Conservation (phyloP, 2,888 invertebrate genomes). For the Tuberolachnus salignus region DNA sequence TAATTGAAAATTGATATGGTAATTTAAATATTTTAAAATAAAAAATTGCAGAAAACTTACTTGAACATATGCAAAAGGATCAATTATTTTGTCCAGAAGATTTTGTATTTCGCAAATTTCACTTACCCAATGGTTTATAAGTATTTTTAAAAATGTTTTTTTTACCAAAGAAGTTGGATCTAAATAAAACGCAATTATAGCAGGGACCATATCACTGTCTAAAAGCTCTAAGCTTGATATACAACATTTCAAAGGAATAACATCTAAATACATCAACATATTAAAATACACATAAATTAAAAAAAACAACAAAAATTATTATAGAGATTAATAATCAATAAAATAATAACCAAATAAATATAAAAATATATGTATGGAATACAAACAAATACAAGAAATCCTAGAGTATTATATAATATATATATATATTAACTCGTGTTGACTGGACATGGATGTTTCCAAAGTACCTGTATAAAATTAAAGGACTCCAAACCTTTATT, state of each 20-base stretch:
- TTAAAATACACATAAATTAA: background rate
- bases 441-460: too few species aligned
- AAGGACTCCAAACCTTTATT: too few species aligned
- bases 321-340: too few species aligned
- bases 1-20: slow-evolving; percentile 14
- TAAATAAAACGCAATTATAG: slow-evolving; percentile 49
- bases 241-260: slow-evolving; percentile 47
- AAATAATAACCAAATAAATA: too few species aligned
- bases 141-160: slow-evolving; percentile 38
- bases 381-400: too few species aligned
- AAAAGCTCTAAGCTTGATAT: slow-evolving; percentile 46
- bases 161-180: slow-evolving; percentile 39
- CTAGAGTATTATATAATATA: too few species aligned
- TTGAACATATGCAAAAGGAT: slow-evolving; percentile 34
- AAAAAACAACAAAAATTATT: too few species aligned
- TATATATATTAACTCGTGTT: too few species aligned
- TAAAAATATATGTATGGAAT: too few species aligned
- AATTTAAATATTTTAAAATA: slow-evolving; percentile 10
- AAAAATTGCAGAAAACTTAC: slow-evolving; percentile 16
- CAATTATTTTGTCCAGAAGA: slow-evolving; percentile 40
- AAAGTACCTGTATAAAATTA: too few species aligned
- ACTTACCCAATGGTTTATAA: slow-evolving; percentile 43
- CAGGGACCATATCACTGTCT: slow-evolving; percentile 49
- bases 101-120: slow-evolving; percentile 46
- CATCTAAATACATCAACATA: slow-evolving; percentile 18